phyloP scores from a whole-genome alignment of 2,797 vertebrate species.

The Esox masquinongy region DNA sequence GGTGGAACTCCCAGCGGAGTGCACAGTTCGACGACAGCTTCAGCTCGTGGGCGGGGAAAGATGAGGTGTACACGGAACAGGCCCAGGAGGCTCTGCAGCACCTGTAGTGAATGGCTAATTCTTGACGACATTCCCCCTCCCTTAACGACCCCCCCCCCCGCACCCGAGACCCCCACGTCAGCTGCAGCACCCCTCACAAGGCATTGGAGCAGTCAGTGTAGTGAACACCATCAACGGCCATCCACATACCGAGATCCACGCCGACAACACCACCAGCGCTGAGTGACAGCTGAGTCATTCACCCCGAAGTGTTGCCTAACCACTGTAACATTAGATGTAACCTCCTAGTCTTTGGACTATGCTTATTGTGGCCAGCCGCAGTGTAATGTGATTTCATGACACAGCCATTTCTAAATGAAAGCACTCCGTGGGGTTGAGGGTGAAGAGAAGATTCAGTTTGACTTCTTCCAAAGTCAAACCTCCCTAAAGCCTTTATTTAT shows the following conservation, averaged over 20 bases:
- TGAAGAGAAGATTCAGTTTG: conserved; percentile 4
- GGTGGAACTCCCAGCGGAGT: conserved; percentile 76
- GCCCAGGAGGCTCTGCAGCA: conserved; percentile 95
- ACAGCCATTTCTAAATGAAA: conserved; percentile 16
- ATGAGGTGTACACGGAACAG: conserved; percentile 89
- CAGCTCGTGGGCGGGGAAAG: conserved; percentile 81
- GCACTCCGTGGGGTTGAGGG: neutral
- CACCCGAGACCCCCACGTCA: conserved; percentile 33
- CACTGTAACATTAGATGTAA: neutral
- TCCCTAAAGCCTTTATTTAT: conserved; percentile 17
- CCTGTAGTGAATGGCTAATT: conserved; percentile 74
- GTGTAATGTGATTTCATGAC: neutral
- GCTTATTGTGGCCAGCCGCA: neutral
- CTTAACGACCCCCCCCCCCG: neutral
- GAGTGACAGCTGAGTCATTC: conserved; percentile 25
- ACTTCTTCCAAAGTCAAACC: neutral
- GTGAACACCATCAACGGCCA: conserved; percentile 11
- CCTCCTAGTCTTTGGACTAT: neutral
- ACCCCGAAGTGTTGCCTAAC: neutral
- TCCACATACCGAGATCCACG: conserved; percentile 29
- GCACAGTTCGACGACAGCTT: conserved; percentile 73
- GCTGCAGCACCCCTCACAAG: conserved; percentile 19
- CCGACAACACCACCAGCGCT: conserved; percentile 8
- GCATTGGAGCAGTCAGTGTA: conserved; percentile 19
- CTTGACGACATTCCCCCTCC: neutral